Base-by-base conservation (phyloP, 1,140 invertebrate genomes). In the Drosophila neocordata region DNA sequence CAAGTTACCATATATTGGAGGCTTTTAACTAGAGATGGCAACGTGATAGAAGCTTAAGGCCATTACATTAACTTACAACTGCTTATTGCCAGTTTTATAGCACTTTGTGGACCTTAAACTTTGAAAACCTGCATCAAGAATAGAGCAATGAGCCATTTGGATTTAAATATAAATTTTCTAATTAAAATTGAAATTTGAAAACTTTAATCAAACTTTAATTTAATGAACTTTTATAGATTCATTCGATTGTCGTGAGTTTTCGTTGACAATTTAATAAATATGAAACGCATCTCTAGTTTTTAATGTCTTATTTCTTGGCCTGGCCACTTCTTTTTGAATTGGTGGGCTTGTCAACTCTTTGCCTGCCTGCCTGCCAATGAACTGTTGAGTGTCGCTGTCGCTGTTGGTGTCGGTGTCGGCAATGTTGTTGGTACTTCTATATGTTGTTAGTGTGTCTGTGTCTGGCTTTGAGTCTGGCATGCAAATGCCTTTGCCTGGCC, bases 341-440 rank as follows among this genome's bases (percentile, higher is more conserved):
- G 82, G 83, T 83, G 82, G 82, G 82, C 82, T 85, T 78, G 82
- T 82, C 81, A 53, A 38, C 15, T 38, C 67, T 65, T 63, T n/a
- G 22, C 22, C 22, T 24, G 22, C 22, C 22, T 37, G 57, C n/a
- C 53, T 56, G 67, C 69, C 81, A 85, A 66, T 65, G 66, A 85
- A 71, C 60, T 76, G 55, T 84, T 51, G 59, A 68, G 77, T 75
- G 77, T 60, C 51, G 24, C 41, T 48, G 41, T 44, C 41, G 41
- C 6, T 44, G 41, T 20, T 8, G 41, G 7, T 44, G 41, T 15
- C 65, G 62, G 48, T 48, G 41, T 44, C 41, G 41, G 13, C 15
- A 15, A 13, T 8, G 41, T 1, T 44, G 41, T 15, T 61, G 62
- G 22, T 24, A 24, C 22, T 24, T 24, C 22, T 24, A 1, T 31